Percentiles rank a stretch among this genome's conserved stretches.
phyloP scores from a whole-genome alignment of 2,888 invertebrate species.

The Luperina nickerlii region DNA sequence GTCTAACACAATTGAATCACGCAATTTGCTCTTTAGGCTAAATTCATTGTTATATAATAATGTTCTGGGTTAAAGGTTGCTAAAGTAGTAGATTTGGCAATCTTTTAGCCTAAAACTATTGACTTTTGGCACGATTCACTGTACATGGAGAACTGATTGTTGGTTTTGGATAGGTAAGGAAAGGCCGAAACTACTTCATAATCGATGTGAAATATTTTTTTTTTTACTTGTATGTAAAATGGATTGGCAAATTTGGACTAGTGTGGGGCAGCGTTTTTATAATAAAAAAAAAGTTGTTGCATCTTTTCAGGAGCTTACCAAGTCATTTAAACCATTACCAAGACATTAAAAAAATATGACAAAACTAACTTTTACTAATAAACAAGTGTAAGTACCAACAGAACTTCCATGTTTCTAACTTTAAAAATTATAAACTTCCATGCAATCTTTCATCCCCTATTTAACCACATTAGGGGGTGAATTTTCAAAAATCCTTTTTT shows the following conservation, averaged over 20 bases:
- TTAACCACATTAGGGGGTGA: no score
- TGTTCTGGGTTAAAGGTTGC: conserved; percentile 47
- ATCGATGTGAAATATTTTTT: no score
- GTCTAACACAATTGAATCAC: conserved; percentile 58
- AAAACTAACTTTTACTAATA: background rate
- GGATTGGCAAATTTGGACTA: no score
- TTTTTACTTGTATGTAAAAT: no score
- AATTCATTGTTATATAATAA: conserved; percentile 41
- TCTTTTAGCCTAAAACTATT: conserved; percentile 12
- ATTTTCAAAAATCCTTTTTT: no score
- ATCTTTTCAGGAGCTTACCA: no score
- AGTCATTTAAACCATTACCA: no score
- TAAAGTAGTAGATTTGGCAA: conserved; percentile 35
- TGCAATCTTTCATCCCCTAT: no score
- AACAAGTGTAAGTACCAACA: background rate
- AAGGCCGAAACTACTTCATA: background rate
- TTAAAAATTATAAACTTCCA: no score
- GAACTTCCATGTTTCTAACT: no score
- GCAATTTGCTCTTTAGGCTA: conserved; percentile 61
- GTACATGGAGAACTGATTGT: background rate
- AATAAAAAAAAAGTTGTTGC: no score
- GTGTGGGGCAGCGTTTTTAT: no score
- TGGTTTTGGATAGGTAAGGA: background rate
- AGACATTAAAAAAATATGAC: background rate
- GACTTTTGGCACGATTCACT: background rate